Conservation (phyloP, 2,888 invertebrate species). For the Automeris io region DNA sequence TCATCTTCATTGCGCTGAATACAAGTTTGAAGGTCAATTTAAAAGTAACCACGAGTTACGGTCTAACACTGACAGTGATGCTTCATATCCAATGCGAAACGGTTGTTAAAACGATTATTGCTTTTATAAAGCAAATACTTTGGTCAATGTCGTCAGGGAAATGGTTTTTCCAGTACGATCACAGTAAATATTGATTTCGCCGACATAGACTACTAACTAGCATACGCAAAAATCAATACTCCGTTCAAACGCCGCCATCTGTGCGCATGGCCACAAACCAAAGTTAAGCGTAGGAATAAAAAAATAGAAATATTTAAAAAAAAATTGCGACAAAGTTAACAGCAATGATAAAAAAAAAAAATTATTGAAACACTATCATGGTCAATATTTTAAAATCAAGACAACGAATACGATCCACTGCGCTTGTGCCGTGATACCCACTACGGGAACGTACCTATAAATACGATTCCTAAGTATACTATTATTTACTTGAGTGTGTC, state of each 20-base stretch:
- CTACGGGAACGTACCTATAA: no score
- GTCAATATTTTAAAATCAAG: no score
- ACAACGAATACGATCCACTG: no score
- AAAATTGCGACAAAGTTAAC: no score
- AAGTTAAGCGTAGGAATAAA: no score
- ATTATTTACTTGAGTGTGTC: no score
- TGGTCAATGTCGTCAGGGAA: slow-evolving; percentile 30
- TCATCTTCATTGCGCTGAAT: slow-evolving; percentile 44
- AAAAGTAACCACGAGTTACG: slow-evolving; percentile 5
- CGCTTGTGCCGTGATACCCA: no score
- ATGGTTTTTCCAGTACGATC: slow-evolving; percentile 48
- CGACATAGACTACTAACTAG: slow-evolving; percentile 27
- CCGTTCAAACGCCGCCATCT: slow-evolving; percentile 50
- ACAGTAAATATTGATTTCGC: slow-evolving; percentile 61
- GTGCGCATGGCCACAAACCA: slow-evolving; percentile 3
- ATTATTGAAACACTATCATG: no score
- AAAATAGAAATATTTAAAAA: no score
- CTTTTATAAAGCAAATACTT: slow-evolving; percentile 21
- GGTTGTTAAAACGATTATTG: slow-evolving; percentile 3
- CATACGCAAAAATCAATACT: slow-evolving; percentile 60
- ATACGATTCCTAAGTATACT: no score
- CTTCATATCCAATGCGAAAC: neutral
- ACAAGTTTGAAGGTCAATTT: slow-evolving; percentile 25
- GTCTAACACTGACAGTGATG: neutral
- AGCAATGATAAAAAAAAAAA: no score